Evolutionary conservation across 2,797 vertebrate genomes (phyloP), one percentile per base, ranked within the genome.

Genomic region (Takifugu rubripes): DNA sequence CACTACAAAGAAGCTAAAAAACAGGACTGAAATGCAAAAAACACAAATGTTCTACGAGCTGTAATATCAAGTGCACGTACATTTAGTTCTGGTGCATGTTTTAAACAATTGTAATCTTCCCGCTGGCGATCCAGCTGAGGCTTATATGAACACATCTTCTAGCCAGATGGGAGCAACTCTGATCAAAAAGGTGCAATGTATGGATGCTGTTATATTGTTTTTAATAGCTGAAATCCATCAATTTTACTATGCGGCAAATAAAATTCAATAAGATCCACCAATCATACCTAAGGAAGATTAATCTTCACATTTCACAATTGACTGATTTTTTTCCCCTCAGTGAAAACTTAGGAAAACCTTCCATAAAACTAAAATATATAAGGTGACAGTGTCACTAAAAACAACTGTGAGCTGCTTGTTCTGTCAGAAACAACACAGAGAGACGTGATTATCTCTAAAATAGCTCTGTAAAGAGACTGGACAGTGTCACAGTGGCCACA

Each of bases 391-490:
- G 68, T 74, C 78, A 62, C 33, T 31, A 58, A 75, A 78, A 74
- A 84, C 79, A 83, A 75, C 56, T 60, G 70, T 60, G 69, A 43
- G 57, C 68, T 54, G 59, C 74, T 81, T 64, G 69, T 77, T 77
- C 68, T 44, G 59, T 59, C 48, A 11, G 61, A 84, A 74, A 81
- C 61, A 44, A 58, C 74, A 70, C 74, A 59, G 71, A 68, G 69
- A 68, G 70, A 72, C 52, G 59, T 75, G 78, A 85, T 83, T 79
- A 75, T 75, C 81, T 77, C 69, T 58, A 73, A 83, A 86, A 86
- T 85, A 84, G 76, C 67, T 67, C 74, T 25, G 75, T 86, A 82
- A 68, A 55, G 80, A 67, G 66, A 69, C 87, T 85, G 84, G 84
- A 54, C 70, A 81, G 6, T 78, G 77, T 87, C 80, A 84, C 66